A percentile compares a stretch with the other conserved stretches of the same genome.
Evolutionary conservation across 2,888 invertebrate genomes (phyloP).

Genomic region (Zelleria hepariella): DNA sequence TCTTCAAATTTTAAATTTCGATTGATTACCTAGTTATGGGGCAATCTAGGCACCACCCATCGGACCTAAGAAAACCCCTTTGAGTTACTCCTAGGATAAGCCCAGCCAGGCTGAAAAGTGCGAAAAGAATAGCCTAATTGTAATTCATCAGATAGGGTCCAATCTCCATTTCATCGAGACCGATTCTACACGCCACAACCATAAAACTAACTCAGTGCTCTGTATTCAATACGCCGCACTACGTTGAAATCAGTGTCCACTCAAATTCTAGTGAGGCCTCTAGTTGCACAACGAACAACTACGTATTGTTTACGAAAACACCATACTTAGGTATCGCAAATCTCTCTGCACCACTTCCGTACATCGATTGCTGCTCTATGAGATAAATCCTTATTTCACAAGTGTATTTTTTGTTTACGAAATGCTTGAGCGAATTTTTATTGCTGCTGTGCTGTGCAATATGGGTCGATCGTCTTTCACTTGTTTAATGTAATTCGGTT

Average conservation of each 20-base stretch:
- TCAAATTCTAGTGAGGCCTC: conserved; percentile 24
- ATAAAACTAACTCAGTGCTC: conserved; percentile 25
- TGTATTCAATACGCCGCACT: conserved; percentile 27
- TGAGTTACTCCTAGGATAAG: too few relatives aligned
- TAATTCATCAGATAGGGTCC: conserved; percentile 31
- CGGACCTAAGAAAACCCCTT: too few relatives aligned
- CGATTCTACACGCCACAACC: conserved; percentile 18
- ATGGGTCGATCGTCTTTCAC: conserved; percentile 2
- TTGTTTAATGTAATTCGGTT: conserved; percentile 1
- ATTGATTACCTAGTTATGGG: too few relatives aligned
- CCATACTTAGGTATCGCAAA: conserved; percentile 17
- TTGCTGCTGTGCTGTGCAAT: not conserved
- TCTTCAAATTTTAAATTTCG: too few relatives aligned
- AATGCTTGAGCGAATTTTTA: conserved; percentile 3
- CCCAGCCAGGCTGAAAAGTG: conserved; percentile 6
- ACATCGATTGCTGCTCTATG: conserved; percentile 15
- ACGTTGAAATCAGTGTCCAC: conserved; percentile 17
- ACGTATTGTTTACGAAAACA: conserved; percentile 27
- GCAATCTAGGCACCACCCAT: too few relatives aligned
- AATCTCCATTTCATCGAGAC: conserved; percentile 30
- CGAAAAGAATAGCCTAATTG: conserved; percentile 18
- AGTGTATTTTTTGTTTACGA: not conserved
- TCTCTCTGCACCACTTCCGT: conserved; percentile 29
- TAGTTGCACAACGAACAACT: conserved; percentile 36
- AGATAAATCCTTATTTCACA: not conserved